Evolutionary conservation across 92 coral and sea anemone genomes (phyloP).

Genomic region (Actinostola sp.): DNA sequence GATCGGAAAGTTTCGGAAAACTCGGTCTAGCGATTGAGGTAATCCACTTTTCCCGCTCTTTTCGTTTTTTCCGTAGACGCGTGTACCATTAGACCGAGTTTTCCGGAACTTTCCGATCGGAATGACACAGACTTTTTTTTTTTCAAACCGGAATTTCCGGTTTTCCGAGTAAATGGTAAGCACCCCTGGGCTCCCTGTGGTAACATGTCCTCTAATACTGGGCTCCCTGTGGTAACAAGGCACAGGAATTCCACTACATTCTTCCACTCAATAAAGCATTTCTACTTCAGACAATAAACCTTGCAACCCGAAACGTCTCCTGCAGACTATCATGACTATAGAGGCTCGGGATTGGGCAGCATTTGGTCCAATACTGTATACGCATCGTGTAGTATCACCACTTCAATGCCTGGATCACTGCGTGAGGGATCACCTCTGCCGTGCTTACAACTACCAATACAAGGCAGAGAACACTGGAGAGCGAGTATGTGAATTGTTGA

Average conservation of each 20-base stretch:
- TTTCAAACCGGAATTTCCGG: no score
- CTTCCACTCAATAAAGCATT: background rate
- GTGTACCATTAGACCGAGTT: no score
- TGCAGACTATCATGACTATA: background rate
- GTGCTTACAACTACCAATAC: conserved; percentile 10
- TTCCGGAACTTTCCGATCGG: no score
- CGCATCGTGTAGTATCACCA: background rate
- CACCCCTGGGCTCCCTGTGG: no score
- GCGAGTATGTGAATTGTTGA: conserved; percentile 13
- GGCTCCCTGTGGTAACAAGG: background rate
- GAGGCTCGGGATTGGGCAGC: background rate
- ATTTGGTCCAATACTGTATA: conserved; percentile 1
- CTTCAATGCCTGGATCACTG: conserved; percentile 22
- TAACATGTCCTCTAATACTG: no score
- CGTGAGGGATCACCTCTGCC: conserved; percentile 8
- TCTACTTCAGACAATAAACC: conserved; percentile 5
- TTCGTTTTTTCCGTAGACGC: no score
- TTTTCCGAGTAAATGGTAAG: no score
- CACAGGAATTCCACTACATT: no score
- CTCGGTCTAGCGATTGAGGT: no score
- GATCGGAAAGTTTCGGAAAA: no score
- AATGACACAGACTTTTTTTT: no score
- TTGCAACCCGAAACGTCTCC: background rate
- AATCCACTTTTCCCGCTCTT: no score
- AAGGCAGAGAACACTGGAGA: background rate